Evolutionary conservation across 2,888 invertebrate species (phyloP), one percentile per base, ranked within the genome.

Genomic region (Aleiodes leptofemur): DNA sequence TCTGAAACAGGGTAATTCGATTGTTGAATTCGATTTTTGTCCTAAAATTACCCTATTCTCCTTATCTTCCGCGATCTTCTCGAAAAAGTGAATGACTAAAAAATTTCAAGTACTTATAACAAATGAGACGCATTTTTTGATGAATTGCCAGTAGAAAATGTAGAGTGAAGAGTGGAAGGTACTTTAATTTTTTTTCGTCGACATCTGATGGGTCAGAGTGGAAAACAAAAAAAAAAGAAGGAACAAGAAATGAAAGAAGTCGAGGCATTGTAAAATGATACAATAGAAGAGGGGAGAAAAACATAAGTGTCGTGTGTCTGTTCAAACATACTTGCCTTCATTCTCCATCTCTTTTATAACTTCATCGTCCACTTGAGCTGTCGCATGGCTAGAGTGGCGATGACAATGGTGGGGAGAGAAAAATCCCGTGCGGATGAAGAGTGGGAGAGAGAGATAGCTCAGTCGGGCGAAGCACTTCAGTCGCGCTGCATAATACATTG

Each of bases 241-340:
- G 53, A 72, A 57, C 51, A 50, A 16, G 31, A 68, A 68, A 29
- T 43, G 34, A 48, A 43, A 48, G 48, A 29, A 69, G 69, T 76
- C 55, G 73, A 50, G 69, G 56, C 80, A 88, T 88, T 88, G 87
- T 87, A 80, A 84, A 84, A 80, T 78, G 82, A 86, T 84, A 87
- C 87, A 88, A 87, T 43, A 51, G 51, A 68, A 87, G 83, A 79
- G 57, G 78, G 80, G 81, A 81, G 82, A 81, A 82, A 6, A 85
- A 85, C 83, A 85, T 80, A 83, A 88, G 88, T 88, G 88, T 87
- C 87, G 86, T 83, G 84, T 87, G 86, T 88, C 88, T 88, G 85
- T 88, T 88, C 85, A 88, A 87, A 88, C 84, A 86, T 83, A 86
- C 85, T 86, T 85, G 83, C 79, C 83, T 82, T 80, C 78, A 74